These are phyloP conservation scores for Ceramica pisi DNA, from an alignment of 2,888 invertebrate genomes.

Conservation along the genomic window DNA sequence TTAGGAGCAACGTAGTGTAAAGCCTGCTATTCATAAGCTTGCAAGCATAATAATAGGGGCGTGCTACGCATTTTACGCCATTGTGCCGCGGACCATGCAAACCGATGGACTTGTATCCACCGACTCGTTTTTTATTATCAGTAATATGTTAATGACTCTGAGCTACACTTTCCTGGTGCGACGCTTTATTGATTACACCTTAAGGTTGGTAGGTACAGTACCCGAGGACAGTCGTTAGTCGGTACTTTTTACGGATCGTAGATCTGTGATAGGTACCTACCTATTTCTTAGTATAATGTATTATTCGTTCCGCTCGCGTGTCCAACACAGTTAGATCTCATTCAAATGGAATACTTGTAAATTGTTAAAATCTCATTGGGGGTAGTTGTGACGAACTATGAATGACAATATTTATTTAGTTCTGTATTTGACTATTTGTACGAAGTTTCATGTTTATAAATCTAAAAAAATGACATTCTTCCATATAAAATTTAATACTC, in stretches of 20 bases:
- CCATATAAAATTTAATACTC: too few relatives aligned
- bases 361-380: too few relatives aligned
- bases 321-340: too few relatives aligned
- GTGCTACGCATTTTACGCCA: conserved; percentile 27
- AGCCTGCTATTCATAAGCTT: not conserved
- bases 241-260: not conserved
- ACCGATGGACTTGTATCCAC: conserved; percentile 11
- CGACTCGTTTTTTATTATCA: conserved; percentile 17
- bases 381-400: too few relatives aligned
- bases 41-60: not conserved
- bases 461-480: too few relatives aligned
- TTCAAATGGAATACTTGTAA: too few relatives aligned
- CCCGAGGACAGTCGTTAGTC: not conserved
- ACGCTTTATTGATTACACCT: conserved; percentile 15
- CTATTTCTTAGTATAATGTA: too few relatives aligned
- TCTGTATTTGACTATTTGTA: too few relatives aligned
- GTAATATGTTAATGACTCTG: conserved; percentile 15
- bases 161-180: not conserved
- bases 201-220: not conserved
- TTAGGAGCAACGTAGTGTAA: conserved; percentile 17
- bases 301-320: too few relatives aligned
- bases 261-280: not conserved
- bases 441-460: too few relatives aligned
- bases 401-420: too few relatives aligned
- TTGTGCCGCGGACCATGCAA: conserved; percentile 12